Evolutionary conservation across 1,140 invertebrate genomes (phyloP).

Genomic region (Drosophila ironensis): DNA sequence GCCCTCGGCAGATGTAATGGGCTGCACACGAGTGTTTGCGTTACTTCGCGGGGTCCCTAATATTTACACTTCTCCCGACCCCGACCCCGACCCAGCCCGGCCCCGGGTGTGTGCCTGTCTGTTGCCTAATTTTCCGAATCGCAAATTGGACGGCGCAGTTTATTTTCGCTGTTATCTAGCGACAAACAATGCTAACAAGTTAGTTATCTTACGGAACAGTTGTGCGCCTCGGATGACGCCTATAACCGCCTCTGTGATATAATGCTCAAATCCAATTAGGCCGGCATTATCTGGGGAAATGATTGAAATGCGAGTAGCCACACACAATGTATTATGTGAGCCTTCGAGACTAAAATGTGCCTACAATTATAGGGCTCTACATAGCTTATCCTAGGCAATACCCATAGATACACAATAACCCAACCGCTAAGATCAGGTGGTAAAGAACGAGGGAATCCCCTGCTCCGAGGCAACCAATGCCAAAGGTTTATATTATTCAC

Average conservation of each 20-base stretch:
- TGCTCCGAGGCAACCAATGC: too few species aligned
- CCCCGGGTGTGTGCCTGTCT: neutral
- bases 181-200: constrained; percentile 7
- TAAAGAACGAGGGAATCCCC: too few species aligned
- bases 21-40: constrained; percentile 11
- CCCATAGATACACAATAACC: too few species aligned
- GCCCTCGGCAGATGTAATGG: constrained; percentile 41
- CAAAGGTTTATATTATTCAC: too few species aligned
- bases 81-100: neutral
- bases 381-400: too few species aligned
- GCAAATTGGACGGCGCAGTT: constrained; percentile 32
- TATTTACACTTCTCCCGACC: neutral
- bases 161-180: constrained; percentile 23
- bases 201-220: neutral
- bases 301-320: too few species aligned
- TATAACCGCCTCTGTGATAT: neutral
- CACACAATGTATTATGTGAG: too few species aligned
- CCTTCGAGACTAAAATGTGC: too few species aligned
- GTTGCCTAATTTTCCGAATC: constrained; percentile 13
- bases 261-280: neutral
- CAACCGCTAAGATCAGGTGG: too few species aligned
- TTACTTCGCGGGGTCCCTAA: neutral
- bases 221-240: neutral
- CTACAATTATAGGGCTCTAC: too few species aligned
- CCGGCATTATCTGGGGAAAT: neutral